phyloP scores from a whole-genome alignment of 2,113 vertebrate genomes.

The Myxocyprinus asiaticus region DNA sequence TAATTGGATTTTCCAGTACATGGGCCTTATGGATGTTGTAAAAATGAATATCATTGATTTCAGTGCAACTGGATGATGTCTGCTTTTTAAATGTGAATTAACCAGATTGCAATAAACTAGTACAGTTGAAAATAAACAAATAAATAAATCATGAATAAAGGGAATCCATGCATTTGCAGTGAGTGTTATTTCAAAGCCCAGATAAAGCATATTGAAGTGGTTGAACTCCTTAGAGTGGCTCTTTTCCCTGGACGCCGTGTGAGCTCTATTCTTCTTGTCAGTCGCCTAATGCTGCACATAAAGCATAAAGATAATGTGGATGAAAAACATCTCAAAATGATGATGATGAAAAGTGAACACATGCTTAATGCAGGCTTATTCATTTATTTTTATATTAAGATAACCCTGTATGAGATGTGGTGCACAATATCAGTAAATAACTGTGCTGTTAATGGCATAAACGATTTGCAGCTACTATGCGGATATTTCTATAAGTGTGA shows the following conservation, averaged over 20 bases:
- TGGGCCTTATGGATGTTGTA: constrained; percentile 95
- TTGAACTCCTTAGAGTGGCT: neutral
- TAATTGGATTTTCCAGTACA: constrained; percentile 98
- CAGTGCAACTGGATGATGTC: constrained; percentile 95
- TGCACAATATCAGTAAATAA: neutral
- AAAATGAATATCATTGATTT: constrained; percentile 96
- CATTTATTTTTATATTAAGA: neutral
- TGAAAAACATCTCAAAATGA: neutral
- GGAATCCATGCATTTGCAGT: constrained; percentile 78
- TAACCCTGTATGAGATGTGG: too few species aligned
- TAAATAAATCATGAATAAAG: constrained; percentile 87
- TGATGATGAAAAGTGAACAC: neutral
- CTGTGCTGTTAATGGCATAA: neutral
- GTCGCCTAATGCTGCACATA: neutral
- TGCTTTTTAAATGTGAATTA: constrained; percentile 99
- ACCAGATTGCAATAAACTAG: constrained; percentile 98
- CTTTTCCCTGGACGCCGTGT: neutral
- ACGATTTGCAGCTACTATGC: neutral
- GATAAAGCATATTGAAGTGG: neutral
- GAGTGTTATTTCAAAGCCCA: constrained; percentile 55
- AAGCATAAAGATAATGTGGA: neutral
- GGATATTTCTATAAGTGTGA: neutral
- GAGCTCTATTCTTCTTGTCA: constrained; percentile 3
- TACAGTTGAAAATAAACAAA: constrained; percentile 82
- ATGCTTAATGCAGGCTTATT: neutral